Evolutionary conservation across 2,797 vertebrate species (phyloP).

Genomic region (Gambusia yucatana): DNA sequence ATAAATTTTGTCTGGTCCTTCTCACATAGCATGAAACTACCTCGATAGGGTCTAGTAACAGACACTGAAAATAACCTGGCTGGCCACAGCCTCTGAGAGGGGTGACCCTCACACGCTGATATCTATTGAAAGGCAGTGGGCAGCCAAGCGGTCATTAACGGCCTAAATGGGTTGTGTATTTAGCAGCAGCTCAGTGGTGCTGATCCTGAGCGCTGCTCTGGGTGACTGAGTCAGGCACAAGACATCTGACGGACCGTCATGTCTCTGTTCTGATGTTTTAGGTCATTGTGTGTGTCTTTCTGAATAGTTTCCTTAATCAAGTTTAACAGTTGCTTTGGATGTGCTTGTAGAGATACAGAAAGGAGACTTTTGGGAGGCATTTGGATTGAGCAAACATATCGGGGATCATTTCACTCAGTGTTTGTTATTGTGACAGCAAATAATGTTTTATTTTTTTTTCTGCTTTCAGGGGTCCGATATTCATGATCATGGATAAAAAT

Average conservation of each 20-base stretch:
- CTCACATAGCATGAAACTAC: slow-evolving; percentile 34
- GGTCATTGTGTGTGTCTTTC: not conserved
- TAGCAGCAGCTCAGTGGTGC: slow-evolving; percentile 49
- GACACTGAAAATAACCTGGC: slow-evolving; percentile 70
- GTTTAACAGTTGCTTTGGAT: not conserved
- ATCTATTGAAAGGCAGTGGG: slow-evolving; percentile 61
- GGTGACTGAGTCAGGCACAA: slow-evolving; percentile 34
- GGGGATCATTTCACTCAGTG: not conserved
- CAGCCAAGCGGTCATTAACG: slow-evolving; percentile 60
- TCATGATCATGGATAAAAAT: slow-evolving; percentile 57
- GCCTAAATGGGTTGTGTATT: slow-evolving; percentile 35
- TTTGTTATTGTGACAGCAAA: not conserved
- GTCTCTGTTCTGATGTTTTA: slow-evolving; percentile 3
- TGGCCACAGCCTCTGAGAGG: slow-evolving; percentile 42
- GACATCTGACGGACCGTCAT: slow-evolving; percentile 12
- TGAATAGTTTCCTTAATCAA: slow-evolving; percentile 7
- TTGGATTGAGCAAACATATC: not conserved
- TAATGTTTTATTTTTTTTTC: not conserved
- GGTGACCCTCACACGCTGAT: slow-evolving; percentile 72
- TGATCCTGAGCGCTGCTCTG: slow-evolving; percentile 32
- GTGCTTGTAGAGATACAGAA: slow-evolving; percentile 15
- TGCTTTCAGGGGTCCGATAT: slow-evolving; percentile 36
- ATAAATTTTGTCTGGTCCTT: not conserved
- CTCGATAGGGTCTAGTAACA: slow-evolving; percentile 64
- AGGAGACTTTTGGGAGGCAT: slow-evolving; percentile 19